Evolutionary conservation across 2,113 vertebrate genomes (phyloP).

Genomic region (Tauraco erythrolophus): DNA sequence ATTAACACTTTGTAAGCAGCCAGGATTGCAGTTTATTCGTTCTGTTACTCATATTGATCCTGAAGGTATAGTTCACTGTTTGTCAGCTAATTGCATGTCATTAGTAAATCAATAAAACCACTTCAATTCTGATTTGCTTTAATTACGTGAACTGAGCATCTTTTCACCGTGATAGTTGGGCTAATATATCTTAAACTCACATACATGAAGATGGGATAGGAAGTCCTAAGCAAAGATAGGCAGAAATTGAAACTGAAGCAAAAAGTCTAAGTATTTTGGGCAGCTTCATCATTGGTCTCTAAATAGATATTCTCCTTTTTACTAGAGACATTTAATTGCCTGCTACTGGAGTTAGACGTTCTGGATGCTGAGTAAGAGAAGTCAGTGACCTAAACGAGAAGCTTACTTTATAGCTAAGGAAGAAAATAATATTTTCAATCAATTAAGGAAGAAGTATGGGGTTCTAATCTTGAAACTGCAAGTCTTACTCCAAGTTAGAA

Average conservation of each 20-base stretch:
- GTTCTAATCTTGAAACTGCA: not conserved
- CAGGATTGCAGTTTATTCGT: not conserved
- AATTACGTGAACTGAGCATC: not conserved
- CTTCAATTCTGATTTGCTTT: not conserved
- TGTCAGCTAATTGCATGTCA: conserved; percentile 14
- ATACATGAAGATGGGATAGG: not conserved
- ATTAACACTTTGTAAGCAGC: not conserved
- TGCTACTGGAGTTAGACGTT: not conserved
- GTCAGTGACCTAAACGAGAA: not conserved
- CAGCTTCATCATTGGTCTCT: not conserved
- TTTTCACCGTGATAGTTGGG: not conserved
- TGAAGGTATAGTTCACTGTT: not conserved
- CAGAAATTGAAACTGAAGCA: not conserved
- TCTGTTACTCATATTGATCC: conserved; percentile 14
- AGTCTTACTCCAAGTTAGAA: not conserved
- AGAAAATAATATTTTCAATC: not conserved
- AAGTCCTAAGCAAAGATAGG: not conserved
- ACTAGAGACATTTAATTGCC: not conserved
- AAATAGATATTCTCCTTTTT: not conserved
- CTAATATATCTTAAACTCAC: not conserved
- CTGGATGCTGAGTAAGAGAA: not conserved
- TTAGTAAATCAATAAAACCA: conserved; percentile 54
- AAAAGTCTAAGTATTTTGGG: not conserved
- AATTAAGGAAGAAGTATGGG: not conserved
- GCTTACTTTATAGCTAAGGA: not conserved